These are phyloP conservation scores for Popillia japonica DNA, from an alignment of 1,140 invertebrate species.

Conservation along the genomic window DNA sequence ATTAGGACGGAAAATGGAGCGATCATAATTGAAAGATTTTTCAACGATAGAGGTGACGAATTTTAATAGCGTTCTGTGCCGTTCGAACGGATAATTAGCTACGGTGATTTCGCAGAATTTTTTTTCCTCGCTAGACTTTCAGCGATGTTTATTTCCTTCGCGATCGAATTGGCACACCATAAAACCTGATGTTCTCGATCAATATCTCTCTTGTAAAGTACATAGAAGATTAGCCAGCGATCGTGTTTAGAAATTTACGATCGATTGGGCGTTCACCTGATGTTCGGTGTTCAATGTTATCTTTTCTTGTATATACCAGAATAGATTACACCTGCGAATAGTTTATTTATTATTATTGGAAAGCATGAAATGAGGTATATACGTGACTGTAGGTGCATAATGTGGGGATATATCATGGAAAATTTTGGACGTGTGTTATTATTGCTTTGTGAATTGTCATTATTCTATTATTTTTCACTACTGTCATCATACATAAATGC, in stretches of 20 bases:
- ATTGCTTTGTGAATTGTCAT: too few species aligned
- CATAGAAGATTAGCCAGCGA: neutral
- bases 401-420: too few species aligned
- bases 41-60: constrained; percentile 9
- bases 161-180: neutral
- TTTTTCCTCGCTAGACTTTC: neutral
- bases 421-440: too few species aligned
- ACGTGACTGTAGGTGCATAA: too few species aligned
- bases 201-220: neutral
- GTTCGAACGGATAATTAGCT: neutral
- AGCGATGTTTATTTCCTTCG: neutral
- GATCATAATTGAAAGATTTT: constrained; percentile 14
- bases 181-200: neutral
- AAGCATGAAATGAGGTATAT: too few species aligned
- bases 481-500: too few species aligned
- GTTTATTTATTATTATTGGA: too few species aligned
- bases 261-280: neutral
- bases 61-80: neutral
- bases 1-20: neutral
- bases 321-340: too few species aligned
- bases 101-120: neutral
- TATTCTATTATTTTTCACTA: too few species aligned
- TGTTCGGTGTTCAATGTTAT: neutral
- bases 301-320: too few species aligned
- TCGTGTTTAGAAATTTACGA: constrained; percentile 12